Base-by-base conservation (phyloP, 1,140 invertebrate genomes). In the Neodiprion pinetum region DNA sequence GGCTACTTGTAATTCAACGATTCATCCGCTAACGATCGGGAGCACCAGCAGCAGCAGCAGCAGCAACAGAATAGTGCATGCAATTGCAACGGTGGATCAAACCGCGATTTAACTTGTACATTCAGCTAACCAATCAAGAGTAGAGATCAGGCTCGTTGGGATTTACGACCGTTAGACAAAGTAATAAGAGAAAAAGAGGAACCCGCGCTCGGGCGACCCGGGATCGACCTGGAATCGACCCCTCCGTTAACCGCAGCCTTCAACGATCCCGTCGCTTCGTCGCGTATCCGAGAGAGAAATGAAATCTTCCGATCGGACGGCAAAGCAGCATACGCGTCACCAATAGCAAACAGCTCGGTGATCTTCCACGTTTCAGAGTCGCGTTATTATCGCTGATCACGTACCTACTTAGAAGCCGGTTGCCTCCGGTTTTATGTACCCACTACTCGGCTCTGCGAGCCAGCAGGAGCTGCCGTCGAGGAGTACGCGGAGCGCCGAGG, bases 361-460 rank as follows among this genome's bases (percentile, higher is more conserved):
- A 78, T 82, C 78, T 77, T 80, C 73, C 75, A 77, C 79, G 79
- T 81, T 80, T 74, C 79, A 79, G 79, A 75, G 79, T 79, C 80
- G 78, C 81, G 84, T 87, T 87, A 88, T 88, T 86, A 87, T 85
- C 85, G 81, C 86, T 84, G 86, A 87, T 88, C 87, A 88, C 86
- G 87, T 88, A 88, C 81, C 81, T 88, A 88, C 86, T 87, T 83
- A 86, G 85, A 88, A 87, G 81, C 80, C 80, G 82, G 80, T 76
- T 70, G 75, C 65, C 73, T 71, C 74, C 73, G 74, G 76, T 79
- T 76, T 79, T 78, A 75, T 40, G 28, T 75, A 73, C 74, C 53
- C n/a, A 61, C 53, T 12, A 67, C 11, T 12, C n/a, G 21, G 10
- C 67, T 71, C 53, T 61, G 28, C 53, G 53, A 61, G 5, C 53